phyloP scores from a whole-genome alignment of 1,140 invertebrate genomes.

The Heliconius melpomene region DNA sequence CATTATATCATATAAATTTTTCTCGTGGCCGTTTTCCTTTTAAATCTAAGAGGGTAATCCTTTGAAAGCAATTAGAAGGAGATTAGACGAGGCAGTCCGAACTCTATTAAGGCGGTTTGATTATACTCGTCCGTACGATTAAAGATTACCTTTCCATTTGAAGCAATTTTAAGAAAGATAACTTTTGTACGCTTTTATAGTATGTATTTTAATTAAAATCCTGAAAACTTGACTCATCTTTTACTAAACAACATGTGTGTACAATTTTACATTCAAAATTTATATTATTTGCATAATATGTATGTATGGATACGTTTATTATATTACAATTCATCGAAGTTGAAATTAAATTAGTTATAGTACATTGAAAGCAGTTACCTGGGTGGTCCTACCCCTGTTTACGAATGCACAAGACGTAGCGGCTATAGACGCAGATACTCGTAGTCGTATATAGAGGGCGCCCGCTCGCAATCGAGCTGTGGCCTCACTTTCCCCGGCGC shows the following conservation, averaged over 20 bases:
- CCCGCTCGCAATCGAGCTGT: conserved; percentile 61
- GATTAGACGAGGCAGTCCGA: conserved; percentile 23
- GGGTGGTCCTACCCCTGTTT: conserved; percentile 48
- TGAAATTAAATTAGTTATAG: background rate
- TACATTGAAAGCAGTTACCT: conserved; percentile 22
- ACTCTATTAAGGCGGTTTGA: conserved; percentile 23
- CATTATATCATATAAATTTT: background rate
- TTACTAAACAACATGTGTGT: background rate
- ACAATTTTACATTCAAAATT: background rate
- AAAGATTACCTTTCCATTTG: conserved; percentile 13
- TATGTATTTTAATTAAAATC: background rate
- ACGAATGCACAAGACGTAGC: conserved; percentile 66
- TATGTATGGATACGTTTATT: background rate
- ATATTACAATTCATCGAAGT: background rate
- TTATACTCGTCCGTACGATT: conserved; percentile 15
- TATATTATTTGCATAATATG: background rate
- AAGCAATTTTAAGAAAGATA: background rate
- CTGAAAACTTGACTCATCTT: background rate
- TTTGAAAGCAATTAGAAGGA: conserved; percentile 9
- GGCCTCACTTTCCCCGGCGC: conserved; percentile 67
- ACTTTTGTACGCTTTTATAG: background rate
- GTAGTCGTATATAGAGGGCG: conserved; percentile 49
- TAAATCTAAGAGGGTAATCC: conserved; percentile 22
- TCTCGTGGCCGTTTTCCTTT: conserved; percentile 17
- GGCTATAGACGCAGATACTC: conserved; percentile 44